Conservation (phyloP, 2,797 vertebrate species). For the Pangasius larnaudii region DNA sequence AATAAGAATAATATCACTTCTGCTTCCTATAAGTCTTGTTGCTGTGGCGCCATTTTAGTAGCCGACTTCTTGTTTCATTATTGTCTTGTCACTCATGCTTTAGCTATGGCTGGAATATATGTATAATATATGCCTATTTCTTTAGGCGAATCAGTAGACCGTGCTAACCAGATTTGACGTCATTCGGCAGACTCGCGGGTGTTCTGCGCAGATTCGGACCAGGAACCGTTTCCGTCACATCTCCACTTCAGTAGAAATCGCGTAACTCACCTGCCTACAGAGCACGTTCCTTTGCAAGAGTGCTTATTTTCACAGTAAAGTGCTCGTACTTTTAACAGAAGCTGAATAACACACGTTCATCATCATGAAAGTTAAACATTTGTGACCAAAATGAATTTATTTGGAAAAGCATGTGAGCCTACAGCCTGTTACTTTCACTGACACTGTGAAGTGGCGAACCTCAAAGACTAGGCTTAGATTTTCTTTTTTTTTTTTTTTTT, state of each 20-base stretch:
- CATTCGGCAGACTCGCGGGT: not conserved
- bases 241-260: not conserved
- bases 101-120: not conserved
- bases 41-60: not conserved
- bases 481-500: conserved; percentile 59
- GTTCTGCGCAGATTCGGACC: not conserved
- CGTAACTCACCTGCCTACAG: not conserved
- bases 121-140: not conserved
- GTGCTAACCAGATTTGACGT: not conserved
- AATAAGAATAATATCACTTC: not conserved
- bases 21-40: not conserved
- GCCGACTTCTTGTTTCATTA: not conserved
- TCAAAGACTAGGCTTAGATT: conserved; percentile 49
- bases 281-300: not conserved
- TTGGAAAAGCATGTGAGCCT: not conserved
- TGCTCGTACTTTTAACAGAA: not conserved
- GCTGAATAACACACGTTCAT: not conserved
- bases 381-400: not conserved
- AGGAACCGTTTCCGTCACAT: not conserved
- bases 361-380: not conserved
- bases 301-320: not conserved
- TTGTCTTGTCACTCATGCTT: not conserved
- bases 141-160: not conserved
- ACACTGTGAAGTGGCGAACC: not conserved
- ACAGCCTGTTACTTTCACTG: not conserved